These are phyloP conservation scores for Adineta ricciae DNA, from an alignment of 2,888 invertebrate genomes.

Conservation along the genomic window DNA sequence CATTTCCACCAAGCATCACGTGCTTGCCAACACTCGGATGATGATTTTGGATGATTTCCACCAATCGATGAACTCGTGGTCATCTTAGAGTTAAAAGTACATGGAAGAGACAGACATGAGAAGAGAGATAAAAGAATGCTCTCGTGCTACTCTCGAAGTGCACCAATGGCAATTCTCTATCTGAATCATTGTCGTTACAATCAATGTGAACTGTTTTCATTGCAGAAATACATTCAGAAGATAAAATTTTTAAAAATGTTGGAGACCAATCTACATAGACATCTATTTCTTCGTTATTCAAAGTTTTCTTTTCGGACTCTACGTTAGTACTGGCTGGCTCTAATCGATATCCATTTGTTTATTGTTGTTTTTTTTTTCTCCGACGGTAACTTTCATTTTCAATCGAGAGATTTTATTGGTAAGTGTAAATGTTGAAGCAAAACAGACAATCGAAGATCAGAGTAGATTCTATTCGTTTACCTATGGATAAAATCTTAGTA, in stretches of 20 bases:
- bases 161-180: too few species aligned
- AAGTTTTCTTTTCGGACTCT: neutral
- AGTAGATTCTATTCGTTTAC: neutral
- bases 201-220: too few species aligned
- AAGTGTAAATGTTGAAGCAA: neutral
- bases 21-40: neutral
- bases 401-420: neutral
- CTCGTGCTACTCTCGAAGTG: too few species aligned
- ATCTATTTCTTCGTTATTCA: neutral
- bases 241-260: too few species aligned
- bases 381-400: neutral
- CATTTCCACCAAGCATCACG: constrained; percentile 19
- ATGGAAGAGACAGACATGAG: neutral
- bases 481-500: neutral
- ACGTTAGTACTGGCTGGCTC: neutral
- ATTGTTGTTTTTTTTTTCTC: neutral
- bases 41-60: neutral
- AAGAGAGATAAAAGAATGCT: neutral
- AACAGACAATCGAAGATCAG: neutral
- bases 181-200: too few species aligned
- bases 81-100: neutral
- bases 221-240: too few species aligned
- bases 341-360: neutral
- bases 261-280: neutral
- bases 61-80: neutral